Evolutionary conservation across 2,113 vertebrate species (phyloP).

Genomic region (Plecturocebus donacophilus): DNA sequence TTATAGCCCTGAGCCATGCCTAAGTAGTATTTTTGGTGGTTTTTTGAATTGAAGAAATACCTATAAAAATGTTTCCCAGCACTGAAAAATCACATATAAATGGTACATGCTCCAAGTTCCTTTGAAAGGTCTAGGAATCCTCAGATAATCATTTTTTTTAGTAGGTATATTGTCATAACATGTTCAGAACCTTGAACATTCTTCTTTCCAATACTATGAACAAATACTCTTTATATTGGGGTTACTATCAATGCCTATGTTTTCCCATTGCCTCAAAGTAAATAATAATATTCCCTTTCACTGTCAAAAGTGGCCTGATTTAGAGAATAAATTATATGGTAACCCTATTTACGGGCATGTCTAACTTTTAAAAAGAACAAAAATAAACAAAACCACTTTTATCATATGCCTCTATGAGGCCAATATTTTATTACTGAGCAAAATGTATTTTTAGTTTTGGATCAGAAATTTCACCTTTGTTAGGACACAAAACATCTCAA

Average conservation of each 20-base stretch:
- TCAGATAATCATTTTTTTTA: not conserved
- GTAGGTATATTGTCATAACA: not conserved
- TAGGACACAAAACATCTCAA: not conserved
- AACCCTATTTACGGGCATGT: not conserved
- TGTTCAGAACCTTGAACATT: not conserved
- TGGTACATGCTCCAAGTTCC: not conserved
- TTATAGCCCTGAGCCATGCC: constrained; percentile 38
- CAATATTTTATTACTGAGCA: not conserved
- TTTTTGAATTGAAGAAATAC: constrained; percentile 40
- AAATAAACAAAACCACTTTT: not conserved
- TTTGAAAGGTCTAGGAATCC: not conserved
- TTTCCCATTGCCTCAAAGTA: not conserved
- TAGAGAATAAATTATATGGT: not conserved
- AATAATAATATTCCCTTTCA: not conserved
- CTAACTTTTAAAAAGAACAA: not conserved
- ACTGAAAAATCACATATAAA: not conserved
- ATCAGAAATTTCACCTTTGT: not conserved
- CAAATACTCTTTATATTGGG: not conserved
- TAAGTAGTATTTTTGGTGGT: not conserved
- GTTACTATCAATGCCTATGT: not conserved
- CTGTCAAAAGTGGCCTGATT: not conserved
- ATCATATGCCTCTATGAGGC: not conserved
- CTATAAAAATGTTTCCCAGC: constrained; percentile 45
- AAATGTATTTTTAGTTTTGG: not conserved
- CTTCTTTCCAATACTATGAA: not conserved